Evolutionary conservation across 2,888 invertebrate species (phyloP), one percentile per base, ranked within the genome.

Genomic region (Conus canariensis): DNA sequence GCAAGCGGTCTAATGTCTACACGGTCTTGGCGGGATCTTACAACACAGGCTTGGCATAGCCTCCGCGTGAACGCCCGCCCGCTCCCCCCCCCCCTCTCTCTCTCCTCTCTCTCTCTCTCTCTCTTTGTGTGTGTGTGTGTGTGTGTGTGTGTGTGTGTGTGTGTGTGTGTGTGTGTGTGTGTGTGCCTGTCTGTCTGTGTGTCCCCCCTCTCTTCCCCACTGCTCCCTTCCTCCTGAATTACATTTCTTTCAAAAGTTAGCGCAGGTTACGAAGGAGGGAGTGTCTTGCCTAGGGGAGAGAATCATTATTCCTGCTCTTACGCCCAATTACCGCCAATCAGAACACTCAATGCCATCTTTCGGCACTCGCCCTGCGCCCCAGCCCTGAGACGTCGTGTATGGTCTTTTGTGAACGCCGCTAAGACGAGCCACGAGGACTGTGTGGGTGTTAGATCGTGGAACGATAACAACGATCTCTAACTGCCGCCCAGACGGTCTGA

Each of bases 261-360:
- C 30, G 30, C 14, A 19, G 2, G 86, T 10, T 25, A 30, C 45
- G 64, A 86, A 67, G 8, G 86, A 12, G 45, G 67, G 60, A 64
- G 64, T 67, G 56, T 67, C 59, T 30, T 22, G 25, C 19, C 30
- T 67, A 30, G 16, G 16, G 19, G 45, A 19, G 16, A 59, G 64
- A 6, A 7, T 25, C 59, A 67, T 86, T 86, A 30, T 86, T 86
- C 16, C 67, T 10, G n/a, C 9, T 59, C 59, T 85, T 85, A 59
- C 85, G 85, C 86, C 86, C 56, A 86, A 86, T 86, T 86, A 86
- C 64, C 64, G 86, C 45, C 86, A 67, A 86, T 86, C 86, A 67
- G 22, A 30, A 10, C 67, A 45, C 86, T 67, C 86, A 67, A 45
- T 67, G 45, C 67, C 67, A n/a, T 8, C 45, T 45, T 67, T 85